A percentile compares a stretch with the other conserved stretches of the same genome.
Conservation (phyloP, 2,888 invertebrate species). For the Cosmia pyralina region DNA sequence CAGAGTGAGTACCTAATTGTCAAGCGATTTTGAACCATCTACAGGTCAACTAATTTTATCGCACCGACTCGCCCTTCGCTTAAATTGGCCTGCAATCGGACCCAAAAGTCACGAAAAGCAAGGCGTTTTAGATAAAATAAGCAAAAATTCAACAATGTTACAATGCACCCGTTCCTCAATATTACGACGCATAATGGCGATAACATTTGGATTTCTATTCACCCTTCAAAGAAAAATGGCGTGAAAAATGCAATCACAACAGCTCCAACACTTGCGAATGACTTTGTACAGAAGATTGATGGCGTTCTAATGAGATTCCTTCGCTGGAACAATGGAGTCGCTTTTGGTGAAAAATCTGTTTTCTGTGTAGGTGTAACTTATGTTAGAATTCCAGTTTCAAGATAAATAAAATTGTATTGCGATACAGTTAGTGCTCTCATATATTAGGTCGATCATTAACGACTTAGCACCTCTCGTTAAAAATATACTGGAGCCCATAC, state of each 20-base stretch:
- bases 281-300: slow-evolving; percentile 66
- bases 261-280: slow-evolving; percentile 59
- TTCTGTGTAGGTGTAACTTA: slow-evolving; percentile 13
- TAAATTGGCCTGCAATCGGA: not conserved
- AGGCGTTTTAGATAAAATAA: not conserved
- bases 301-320: slow-evolving; percentile 62
- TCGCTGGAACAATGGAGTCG: slow-evolving; percentile 55
- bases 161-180: slow-evolving; percentile 12
- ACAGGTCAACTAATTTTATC: not conserved
- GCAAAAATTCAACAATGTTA: not conserved
- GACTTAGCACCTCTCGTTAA: not conserved
- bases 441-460: not conserved
- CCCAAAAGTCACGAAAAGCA: not conserved
- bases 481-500: not conserved
- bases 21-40: not conserved
- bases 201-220: slow-evolving; percentile 34
- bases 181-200: slow-evolving; percentile 29
- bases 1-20: no score
- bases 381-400: slow-evolving; percentile 5
- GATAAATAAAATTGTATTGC: slow-evolving; percentile 7
- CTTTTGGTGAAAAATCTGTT: slow-evolving; percentile 56
- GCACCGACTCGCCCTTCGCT: not conserved
- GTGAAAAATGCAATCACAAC: slow-evolving; percentile 61
- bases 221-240: slow-evolving; percentile 53
- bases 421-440: not conserved